phyloP scores from a whole-genome alignment of 1,140 invertebrate genomes.

The Platyscapa corneri region DNA sequence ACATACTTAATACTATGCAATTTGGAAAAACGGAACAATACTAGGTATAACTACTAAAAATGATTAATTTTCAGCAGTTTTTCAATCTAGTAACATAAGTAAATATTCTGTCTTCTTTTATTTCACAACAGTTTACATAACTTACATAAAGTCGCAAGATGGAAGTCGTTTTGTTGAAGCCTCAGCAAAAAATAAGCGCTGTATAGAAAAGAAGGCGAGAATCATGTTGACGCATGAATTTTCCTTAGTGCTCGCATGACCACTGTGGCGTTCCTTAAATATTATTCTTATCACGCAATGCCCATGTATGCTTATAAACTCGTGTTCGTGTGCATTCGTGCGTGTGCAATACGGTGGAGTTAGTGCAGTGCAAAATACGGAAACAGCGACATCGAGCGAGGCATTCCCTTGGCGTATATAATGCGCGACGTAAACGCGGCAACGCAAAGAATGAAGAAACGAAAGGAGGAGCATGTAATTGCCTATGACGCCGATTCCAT shows the following conservation, averaged over 20 bases:
- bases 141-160: background rate
- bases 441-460: background rate
- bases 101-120: background rate
- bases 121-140: background rate
- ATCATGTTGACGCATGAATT: slow-evolving; percentile 1
- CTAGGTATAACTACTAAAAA: background rate
- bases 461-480: background rate
- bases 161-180: background rate
- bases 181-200: background rate
- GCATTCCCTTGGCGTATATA: background rate
- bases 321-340: background rate
- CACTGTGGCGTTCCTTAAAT: background rate
- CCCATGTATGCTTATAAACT: background rate
- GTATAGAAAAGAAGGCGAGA: background rate
- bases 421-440: background rate
- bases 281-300: slow-evolving; percentile 13
- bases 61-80: background rate
- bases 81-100: background rate
- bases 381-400: background rate
- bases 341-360: background rate
- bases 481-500: slow-evolving; percentile 27
- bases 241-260: background rate
- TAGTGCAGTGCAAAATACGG: background rate
- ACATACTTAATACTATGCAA: background rate
- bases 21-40: background rate